Base-by-base conservation (phyloP, 2,888 invertebrate genomes). In the Nomada flava region DNA sequence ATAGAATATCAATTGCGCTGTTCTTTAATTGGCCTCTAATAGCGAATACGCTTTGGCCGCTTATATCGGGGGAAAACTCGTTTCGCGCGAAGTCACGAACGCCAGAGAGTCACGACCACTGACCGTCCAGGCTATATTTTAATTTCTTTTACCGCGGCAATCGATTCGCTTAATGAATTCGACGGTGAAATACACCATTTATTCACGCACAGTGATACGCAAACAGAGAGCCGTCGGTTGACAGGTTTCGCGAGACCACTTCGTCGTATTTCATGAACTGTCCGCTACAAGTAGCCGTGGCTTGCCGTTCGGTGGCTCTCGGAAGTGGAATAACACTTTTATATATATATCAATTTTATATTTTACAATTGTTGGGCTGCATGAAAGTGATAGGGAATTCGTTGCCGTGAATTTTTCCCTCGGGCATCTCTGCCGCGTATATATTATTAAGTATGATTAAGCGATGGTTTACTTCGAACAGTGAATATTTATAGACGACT, bases 1-100 rank as follows among this genome's bases (percentile, higher is more conserved):
- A 75, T 73, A 81, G 85, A 84, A 87, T 84, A 70, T 79, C 84
- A 84, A 87, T 86, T 68, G 65, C 50, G 29, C 11, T 50, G 64
- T 70, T 57, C 76, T 70, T 81, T 86, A 87, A 86, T 86, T 87
- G 77, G 79, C 67, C 67, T 50, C 76, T 82, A 86, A 86, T 84
- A 73, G 82, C 63, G 70, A 59, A 53, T 70, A 53, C 68, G 55
- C 44, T 42, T 55, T 50, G 71, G 47, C 60, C 60, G 57, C 62
- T 74, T 47, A 79, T 42, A 53, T 53, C 47, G 13, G 26, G 47
- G 57, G 71, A 42, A 76, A 86, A 84, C 86, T 79, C 68, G 82
- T 86, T 86, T 52, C 23, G 36, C 50, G 67, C 26, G 68, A 23
- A 74, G 65, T 76, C 82, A 73, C 74, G 69, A 76, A 78, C 44